These are phyloP conservation scores for Lepilemur septentrionalis DNA, from an alignment of 2,797 vertebrate genomes.

Conservation along the genomic window DNA sequence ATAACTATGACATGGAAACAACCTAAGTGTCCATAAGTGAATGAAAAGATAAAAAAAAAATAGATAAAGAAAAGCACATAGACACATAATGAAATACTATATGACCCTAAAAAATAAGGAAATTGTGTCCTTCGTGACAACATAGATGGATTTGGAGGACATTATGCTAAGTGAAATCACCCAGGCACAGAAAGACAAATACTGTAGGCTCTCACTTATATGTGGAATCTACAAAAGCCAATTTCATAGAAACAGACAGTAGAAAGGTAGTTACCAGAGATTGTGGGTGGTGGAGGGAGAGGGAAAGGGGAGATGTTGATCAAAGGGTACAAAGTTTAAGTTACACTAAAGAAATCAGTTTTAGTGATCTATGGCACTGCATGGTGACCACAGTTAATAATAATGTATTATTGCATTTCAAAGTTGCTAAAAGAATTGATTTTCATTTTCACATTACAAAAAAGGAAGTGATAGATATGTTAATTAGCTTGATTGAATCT, in stretches of 20 bases:
- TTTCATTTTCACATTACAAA: not conserved
- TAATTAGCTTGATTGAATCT: not conserved
- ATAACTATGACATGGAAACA: not conserved
- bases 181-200: not conserved
- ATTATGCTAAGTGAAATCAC: not conserved
- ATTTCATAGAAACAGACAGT: not conserved
- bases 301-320: not conserved
- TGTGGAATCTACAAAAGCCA: not conserved
- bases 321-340: not conserved
- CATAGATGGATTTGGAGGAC: not conserved
- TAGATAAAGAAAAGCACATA: not conserved
- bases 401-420: not conserved
- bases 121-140: not conserved
- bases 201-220: not conserved
- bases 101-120: not conserved
- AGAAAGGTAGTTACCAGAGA: not conserved
- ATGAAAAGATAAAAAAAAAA: not conserved
- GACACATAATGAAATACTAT: not conserved
- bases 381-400: not conserved
- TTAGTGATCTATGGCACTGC: not conserved
- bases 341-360: not conserved
- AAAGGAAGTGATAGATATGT: not conserved
- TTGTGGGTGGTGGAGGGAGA: not conserved
- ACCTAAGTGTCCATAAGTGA: not conserved
- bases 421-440: not conserved